Evolutionary conservation across 2,797 vertebrate genomes (phyloP).

Genomic region (Myiothlypis coronata): DNA sequence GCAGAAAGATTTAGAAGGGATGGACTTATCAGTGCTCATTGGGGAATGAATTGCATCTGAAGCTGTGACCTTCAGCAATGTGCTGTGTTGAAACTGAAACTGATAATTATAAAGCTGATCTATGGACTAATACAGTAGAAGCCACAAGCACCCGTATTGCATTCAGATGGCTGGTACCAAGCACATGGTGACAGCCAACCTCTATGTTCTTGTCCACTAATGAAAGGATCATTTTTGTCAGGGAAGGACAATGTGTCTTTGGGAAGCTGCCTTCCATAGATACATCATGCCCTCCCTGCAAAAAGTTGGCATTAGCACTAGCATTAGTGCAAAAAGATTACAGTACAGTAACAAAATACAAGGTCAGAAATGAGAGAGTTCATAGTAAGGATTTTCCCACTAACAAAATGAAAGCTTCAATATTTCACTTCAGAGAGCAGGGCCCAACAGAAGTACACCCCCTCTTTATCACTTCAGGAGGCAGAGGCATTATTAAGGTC

Average conservation of each 20-base stretch:
- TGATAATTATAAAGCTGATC: constrained; percentile 9
- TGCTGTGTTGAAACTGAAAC: background rate
- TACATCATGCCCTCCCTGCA: background rate
- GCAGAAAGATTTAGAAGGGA: background rate
- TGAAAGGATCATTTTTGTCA: background rate
- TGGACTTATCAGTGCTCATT: background rate
- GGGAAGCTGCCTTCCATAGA: background rate
- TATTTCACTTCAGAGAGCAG: constrained; percentile 45
- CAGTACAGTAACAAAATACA: background rate
- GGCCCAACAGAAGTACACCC: constrained; percentile 2
- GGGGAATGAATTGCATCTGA: background rate
- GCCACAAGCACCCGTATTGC: background rate
- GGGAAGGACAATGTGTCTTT: background rate
- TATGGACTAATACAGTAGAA: background rate
- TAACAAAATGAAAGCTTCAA: constrained; percentile 36
- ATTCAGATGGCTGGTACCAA: background rate
- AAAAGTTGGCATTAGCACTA: background rate
- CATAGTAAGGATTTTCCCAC: constrained; percentile 36
- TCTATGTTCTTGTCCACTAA: background rate
- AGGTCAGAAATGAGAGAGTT: constrained; percentile 11
- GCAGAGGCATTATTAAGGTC: constrained; percentile 54
- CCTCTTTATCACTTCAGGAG: constrained; percentile 52
- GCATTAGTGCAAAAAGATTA: background rate
- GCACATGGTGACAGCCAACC: background rate
- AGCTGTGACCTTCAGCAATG: background rate